Percentiles rank a stretch among this genome's conserved stretches.
Conservation (phyloP, 2,888 invertebrate species). For the Timandra comae region DNA sequence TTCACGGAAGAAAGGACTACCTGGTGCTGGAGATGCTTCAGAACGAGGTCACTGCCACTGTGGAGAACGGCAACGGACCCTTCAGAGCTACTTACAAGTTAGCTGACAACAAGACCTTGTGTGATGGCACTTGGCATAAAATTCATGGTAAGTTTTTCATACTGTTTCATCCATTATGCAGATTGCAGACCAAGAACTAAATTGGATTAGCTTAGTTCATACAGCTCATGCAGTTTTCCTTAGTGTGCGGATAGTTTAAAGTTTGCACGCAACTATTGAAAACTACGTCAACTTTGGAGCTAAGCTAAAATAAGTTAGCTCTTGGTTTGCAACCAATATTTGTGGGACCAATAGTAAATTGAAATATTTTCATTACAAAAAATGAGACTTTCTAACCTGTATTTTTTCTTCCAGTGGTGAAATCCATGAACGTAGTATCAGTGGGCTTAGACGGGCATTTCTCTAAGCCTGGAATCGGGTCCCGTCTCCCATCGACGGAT, state of each 20-base stretch:
- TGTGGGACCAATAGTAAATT: too few relatives aligned
- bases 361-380: too few relatives aligned
- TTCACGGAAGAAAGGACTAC: conserved; percentile 89
- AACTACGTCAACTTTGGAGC: not conserved
- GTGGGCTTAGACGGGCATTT: conserved; percentile 90
- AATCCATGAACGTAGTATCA: conserved; percentile 92
- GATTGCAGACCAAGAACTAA: too few relatives aligned
- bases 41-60: conserved; percentile 88
- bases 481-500: conserved; percentile 80
- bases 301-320: too few relatives aligned
- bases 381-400: too few relatives aligned
- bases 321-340: too few relatives aligned
- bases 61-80: conserved; percentile 89
- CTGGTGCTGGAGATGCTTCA: conserved; percentile 91
- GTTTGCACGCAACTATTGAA: too few relatives aligned
- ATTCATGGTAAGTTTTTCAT: conserved; percentile 83
- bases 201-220: too few relatives aligned
- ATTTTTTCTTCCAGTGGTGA: conserved; percentile 80
- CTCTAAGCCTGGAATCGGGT: conserved; percentile 84
- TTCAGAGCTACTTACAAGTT: conserved; percentile 84
- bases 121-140: conserved; percentile 97
- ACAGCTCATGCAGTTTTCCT: too few relatives aligned
- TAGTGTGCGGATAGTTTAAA: too few relatives aligned
- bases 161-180: too few relatives aligned
- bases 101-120: conserved; percentile 82